Evolutionary conservation across 2,113 vertebrate genomes (phyloP).

Genomic region (Motacilla alba): DNA sequence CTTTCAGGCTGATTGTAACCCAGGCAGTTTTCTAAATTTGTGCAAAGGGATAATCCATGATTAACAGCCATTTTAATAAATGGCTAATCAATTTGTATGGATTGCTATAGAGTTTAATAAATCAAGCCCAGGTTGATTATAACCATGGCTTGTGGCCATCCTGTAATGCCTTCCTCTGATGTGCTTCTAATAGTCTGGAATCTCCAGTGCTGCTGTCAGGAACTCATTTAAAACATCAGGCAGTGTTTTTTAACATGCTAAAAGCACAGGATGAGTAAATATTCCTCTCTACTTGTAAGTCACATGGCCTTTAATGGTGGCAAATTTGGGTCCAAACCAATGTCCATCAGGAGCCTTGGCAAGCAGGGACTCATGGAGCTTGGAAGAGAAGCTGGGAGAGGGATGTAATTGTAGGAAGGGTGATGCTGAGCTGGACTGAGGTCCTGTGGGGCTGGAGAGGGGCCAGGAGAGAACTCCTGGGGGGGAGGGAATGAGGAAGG

Average conservation of each 20-base stretch:
- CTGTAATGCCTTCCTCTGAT: slow-evolving; percentile 41
- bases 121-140: slow-evolving; percentile 23
- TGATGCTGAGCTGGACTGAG: not conserved
- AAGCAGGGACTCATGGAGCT: not conserved
- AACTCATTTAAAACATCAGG: not conserved
- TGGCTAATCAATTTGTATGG: slow-evolving; percentile 44
- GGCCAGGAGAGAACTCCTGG: not conserved
- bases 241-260: not conserved
- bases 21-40: not conserved
- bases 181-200: slow-evolving; percentile 44
- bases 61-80: slow-evolving; percentile 21
- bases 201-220: not conserved
- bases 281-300: not conserved
- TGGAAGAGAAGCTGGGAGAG: not conserved
- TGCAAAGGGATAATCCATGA: not conserved
- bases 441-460: not conserved
- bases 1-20: not conserved
- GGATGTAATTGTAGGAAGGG: not conserved
- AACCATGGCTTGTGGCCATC: slow-evolving; percentile 34
- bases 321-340: not conserved
- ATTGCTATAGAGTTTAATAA: slow-evolving; percentile 19
- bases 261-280: not conserved
- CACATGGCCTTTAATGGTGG: not conserved
- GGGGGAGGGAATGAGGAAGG: not conserved
- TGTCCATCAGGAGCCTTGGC: not conserved